Evolutionary conservation across 2,113 vertebrate genomes (phyloP).

Genomic region (Meriones unguiculatus): DNA sequence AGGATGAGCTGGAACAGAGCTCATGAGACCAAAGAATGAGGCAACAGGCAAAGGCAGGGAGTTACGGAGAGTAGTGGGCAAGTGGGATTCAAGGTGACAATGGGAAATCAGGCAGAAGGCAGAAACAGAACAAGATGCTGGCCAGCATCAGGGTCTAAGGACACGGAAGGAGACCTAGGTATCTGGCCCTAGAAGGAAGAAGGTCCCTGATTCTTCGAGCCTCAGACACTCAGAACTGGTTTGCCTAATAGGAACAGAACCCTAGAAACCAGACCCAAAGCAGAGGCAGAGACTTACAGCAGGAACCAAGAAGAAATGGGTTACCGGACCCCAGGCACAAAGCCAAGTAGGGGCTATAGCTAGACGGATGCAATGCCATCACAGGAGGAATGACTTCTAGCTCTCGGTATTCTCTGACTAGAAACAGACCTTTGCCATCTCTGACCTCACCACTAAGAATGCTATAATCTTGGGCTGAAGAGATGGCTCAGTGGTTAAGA

Average conservation of each 20-base stretch:
- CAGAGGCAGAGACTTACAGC: background rate
- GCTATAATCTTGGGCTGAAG: background rate
- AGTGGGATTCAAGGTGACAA: background rate
- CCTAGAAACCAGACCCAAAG: fast-evolving
- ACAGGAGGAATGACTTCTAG: background rate
- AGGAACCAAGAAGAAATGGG: background rate
- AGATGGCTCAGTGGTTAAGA: too few species aligned
- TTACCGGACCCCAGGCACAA: background rate
- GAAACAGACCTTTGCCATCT: background rate
- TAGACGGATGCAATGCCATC: background rate
- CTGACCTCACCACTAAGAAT: background rate
- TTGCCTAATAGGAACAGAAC: background rate
- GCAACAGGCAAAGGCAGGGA: background rate
- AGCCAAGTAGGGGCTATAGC: background rate
- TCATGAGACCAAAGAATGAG: background rate
- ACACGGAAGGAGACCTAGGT: too few species aligned
- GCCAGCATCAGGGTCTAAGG: background rate
- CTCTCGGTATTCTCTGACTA: background rate
- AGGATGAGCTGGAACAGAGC: background rate
- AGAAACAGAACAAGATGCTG: background rate
- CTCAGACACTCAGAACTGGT: background rate
- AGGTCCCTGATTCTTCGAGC: background rate
- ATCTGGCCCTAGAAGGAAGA: background rate
- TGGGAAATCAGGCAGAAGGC: background rate
- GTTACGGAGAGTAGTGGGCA: background rate